A percentile compares a stretch with the other conserved stretches of the same genome.
Evolutionary conservation across 2,797 vertebrate species (phyloP).

Genomic region (Gephyroberyx darwinii): DNA sequence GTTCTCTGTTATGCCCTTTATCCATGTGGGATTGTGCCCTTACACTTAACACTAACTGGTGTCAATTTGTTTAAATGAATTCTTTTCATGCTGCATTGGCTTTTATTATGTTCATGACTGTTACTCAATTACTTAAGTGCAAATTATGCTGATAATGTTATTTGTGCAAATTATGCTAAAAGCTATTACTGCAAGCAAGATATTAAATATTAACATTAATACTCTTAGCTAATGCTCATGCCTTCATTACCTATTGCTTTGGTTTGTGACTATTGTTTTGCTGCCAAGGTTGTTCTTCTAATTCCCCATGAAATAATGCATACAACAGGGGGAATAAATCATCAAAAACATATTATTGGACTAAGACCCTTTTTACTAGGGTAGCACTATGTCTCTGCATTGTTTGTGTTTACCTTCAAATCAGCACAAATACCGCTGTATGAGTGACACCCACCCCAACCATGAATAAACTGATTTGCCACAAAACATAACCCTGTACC

Average conservation of each 20-base stretch:
- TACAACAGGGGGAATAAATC: constrained; percentile 38
- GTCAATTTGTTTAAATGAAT: not conserved
- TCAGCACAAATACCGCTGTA: constrained; percentile 65
- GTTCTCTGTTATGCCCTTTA: not conserved
- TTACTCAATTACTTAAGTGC: too few species aligned
- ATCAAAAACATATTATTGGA: constrained; percentile 64
- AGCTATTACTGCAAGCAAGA: too few species aligned
- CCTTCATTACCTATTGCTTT: not conserved
- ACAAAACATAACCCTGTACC: constrained; percentile 66
- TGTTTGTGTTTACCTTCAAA: constrained; percentile 62
- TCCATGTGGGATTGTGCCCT: not conserved
- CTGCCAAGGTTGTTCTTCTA: constrained; percentile 28
- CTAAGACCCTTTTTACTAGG: constrained; percentile 4
- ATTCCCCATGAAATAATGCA: constrained; percentile 39
- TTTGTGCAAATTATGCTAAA: too few species aligned
- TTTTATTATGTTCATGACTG: too few species aligned
- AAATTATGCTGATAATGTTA: too few species aligned
- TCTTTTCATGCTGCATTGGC: too few species aligned
- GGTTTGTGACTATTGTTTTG: constrained; percentile 21
- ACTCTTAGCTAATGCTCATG: constrained; percentile 25
- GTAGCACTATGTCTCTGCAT: constrained; percentile 21
- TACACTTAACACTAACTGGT: not conserved
- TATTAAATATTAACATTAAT: constrained; percentile 12
- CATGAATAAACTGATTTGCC: constrained; percentile 76
- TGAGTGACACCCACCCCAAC: constrained; percentile 55